Evolutionary conservation across 2,113 vertebrate genomes (phyloP), one percentile per base, ranked within the genome.

Genomic region (Emydocephalus ijimae): DNA sequence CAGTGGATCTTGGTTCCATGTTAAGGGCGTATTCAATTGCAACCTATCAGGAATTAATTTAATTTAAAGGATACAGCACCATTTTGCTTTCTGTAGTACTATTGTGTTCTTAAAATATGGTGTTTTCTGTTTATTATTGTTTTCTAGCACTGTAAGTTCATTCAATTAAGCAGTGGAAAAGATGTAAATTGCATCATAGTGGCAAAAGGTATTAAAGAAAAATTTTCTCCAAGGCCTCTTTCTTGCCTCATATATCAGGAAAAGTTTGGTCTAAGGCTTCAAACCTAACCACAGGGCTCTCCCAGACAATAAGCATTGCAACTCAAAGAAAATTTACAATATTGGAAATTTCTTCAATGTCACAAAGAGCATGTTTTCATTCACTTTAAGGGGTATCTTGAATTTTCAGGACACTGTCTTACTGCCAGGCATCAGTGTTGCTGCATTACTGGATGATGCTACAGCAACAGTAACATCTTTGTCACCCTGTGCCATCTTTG

Each of bases 51-150:
- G 12, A 69, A 92, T 94, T 89, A 91, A 92, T 59, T 48, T 91
- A 50, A 54, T 81, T 94, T 93, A 90, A 94, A 90, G 81, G 93
- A 95, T 94, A 93, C 81, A 50, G 50, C 91, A 93, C 85, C 56
- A 1, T 23, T 87, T 89, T 8, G 34, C 20, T 90, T 86, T 86
- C 54, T 92, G 52, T 64, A 57, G 52, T 24, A 69, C 5, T 69
- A 34, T 92, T 52, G 12, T 64, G 74, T 43, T 26, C 29, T 57
- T 92, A 15, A 26, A 59, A 56, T 81, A 55, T 2, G 23, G 2
- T 39, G 34, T 39, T 12, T 34, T 24, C 21, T 8, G 12, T 11
- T 15, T 43, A 34, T 74, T 57, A 24, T 34, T 86, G 24, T 34
- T 74, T 26, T 50, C 45, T 45, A 59, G 55, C 54, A 85, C 57